Evolutionary conservation across 1,140 invertebrate genomes (phyloP).

Genomic region (Saxidomus purpurata): DNA sequence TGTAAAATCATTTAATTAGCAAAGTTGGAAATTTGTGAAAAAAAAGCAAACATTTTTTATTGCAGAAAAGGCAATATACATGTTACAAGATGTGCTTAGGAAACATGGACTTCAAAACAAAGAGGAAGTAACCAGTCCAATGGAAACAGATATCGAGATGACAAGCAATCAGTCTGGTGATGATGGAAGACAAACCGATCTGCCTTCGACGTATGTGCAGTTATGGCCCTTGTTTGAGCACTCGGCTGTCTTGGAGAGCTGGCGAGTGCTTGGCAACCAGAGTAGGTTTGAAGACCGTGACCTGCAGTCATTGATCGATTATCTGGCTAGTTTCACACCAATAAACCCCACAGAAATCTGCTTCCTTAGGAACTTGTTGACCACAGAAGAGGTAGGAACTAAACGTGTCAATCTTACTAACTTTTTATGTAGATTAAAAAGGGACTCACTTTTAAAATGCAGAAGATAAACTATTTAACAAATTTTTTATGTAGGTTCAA

Average conservation of each 20-base stretch:
- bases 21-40: too few species aligned
- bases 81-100: slow-evolving; percentile 5
- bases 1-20: not conserved
- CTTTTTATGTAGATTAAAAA: too few species aligned
- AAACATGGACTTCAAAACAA: slow-evolving; percentile 6
- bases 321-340: slow-evolving; percentile 40
- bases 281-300: not conserved
- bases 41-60: too few species aligned
- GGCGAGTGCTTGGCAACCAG: not conserved
- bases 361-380: not conserved
- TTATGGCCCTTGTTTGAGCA: slow-evolving; percentile 79
- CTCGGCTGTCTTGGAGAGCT: slow-evolving; percentile 50
- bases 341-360: not conserved
- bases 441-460: too few species aligned
- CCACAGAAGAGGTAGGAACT: not conserved
- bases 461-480: too few species aligned
- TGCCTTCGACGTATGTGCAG: slow-evolving; percentile 62
- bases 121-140: slow-evolving; percentile 17
- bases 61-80: not conserved
- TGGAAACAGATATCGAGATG: slow-evolving; percentile 51
- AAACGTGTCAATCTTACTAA: too few species aligned
- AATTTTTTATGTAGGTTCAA: too few species aligned
- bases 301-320: not conserved
- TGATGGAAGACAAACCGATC: not conserved
- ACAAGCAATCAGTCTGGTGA: not conserved